Percentiles rank a stretch among this genome's conserved stretches.
Evolutionary conservation across 2,888 invertebrate genomes (phyloP).

Genomic region (Mythimna ferrago): DNA sequence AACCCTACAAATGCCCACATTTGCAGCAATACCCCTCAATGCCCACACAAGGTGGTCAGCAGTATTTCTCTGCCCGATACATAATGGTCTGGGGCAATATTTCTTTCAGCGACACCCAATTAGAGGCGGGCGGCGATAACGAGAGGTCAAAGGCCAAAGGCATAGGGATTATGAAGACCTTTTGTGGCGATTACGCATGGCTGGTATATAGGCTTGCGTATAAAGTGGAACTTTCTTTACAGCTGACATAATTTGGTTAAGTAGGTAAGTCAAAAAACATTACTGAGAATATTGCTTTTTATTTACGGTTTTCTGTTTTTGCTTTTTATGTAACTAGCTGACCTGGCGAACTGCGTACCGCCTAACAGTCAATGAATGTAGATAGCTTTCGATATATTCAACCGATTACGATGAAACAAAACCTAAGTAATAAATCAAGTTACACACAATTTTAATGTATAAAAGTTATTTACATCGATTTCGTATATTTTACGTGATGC

Average conservation of each 20-base stretch:
- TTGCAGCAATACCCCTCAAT: constrained; percentile 10
- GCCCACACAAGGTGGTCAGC: constrained; percentile 39
- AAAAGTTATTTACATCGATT: too few species aligned
- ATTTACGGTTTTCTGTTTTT: too few species aligned
- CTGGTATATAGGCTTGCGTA: constrained; percentile 6
- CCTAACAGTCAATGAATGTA: too few species aligned
- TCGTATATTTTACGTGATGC: too few species aligned
- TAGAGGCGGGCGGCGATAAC: constrained; percentile 67
- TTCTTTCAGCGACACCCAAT: constrained; percentile 68
- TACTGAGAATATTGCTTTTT: not conserved
- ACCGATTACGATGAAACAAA: too few species aligned
- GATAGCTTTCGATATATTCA: too few species aligned
- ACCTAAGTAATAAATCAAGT: too few species aligned
- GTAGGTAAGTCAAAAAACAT: not conserved
- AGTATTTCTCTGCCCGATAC: constrained; percentile 59
- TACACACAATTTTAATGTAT: too few species aligned
- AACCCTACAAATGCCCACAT: constrained; percentile 12
- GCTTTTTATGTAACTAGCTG: too few species aligned
- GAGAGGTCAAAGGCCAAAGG: constrained; percentile 65
- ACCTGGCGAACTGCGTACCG: too few species aligned
- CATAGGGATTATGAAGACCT: constrained; percentile 57
- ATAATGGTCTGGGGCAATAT: constrained; percentile 57
- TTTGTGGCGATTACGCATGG: constrained; percentile 55
- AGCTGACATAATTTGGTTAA: constrained; percentile 14
- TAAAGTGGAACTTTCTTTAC: constrained; percentile 10